A percentile compares a stretch with the other conserved stretches of the same genome.
These are phyloP conservation scores for Nothobranchius furzeri DNA, from an alignment of 2,113 vertebrate species.

Conservation along the genomic window DNA sequence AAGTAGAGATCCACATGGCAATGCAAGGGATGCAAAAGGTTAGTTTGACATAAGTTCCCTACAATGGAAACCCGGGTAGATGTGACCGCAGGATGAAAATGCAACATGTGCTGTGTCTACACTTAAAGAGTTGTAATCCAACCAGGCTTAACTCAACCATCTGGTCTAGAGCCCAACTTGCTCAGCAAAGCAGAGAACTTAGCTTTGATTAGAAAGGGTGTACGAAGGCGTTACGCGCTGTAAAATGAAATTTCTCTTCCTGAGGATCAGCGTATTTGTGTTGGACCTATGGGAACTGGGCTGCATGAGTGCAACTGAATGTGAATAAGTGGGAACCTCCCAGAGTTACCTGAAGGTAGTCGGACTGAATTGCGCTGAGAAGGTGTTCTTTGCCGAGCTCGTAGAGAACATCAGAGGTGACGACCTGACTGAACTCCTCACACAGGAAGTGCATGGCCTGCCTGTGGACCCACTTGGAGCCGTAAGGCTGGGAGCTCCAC, in stretches of 20 bases:
- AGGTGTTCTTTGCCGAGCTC: conserved; percentile 96
- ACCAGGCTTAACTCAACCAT: conserved; percentile 57
- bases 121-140: too few species aligned
- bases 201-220: conserved; percentile 51
- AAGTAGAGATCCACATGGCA: too few species aligned
- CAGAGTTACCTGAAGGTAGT: conserved; percentile 92
- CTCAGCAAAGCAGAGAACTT: conserved; percentile 40
- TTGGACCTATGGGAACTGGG: too few species aligned
- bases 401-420: conserved; percentile 95
- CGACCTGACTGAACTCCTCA: conserved; percentile 97
- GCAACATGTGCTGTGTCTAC: conserved; percentile 33
- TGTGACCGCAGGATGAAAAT: conserved; percentile 26
- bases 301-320: neutral
- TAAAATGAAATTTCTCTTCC: conserved; percentile 25
- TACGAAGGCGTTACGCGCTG: conserved; percentile 35
- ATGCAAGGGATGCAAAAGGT: too few species aligned
- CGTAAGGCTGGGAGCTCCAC: conserved; percentile 98
- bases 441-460: conserved; percentile 98
- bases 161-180: conserved; percentile 41
- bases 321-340: conserved; percentile 7
- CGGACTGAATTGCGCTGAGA: conserved; percentile 93
- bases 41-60: neutral
- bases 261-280: neutral
- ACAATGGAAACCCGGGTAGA: conserved; percentile 49
- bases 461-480: conserved; percentile 97